Evolutionary conservation across 2,113 vertebrate genomes (phyloP), one percentile per base, ranked within the genome.

Genomic region (Aldabrachelys gigantea): DNA sequence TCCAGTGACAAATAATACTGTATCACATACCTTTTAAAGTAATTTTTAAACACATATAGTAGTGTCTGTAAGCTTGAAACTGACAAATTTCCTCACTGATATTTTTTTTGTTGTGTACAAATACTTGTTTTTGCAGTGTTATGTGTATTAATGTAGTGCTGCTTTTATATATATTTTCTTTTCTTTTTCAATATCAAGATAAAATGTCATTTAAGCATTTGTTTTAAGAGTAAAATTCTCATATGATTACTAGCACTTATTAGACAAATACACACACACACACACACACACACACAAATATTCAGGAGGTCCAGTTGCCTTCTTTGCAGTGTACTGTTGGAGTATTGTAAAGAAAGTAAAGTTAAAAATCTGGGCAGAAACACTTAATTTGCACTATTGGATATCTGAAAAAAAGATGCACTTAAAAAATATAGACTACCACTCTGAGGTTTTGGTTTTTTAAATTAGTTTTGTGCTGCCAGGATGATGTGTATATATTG

Each of bases 401-500:
- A 91, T 72, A 86, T 22, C 11, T 78, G 38, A 86, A 62, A 69
- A 72, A 72, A 31, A 41, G 50, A 59, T 44, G 4, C n/a, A 10
- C 10, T n/a, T n/a, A 8, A 79, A 84, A 59, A 22, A 62, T 87
- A 17, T 10, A 72, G 47, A 72, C 19, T n/a, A 38, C 47, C 56
- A 47, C 14, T 75, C 69, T 76, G 84, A 21, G 22, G 83, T 49
- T 49, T 49, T 49, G 65, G 35, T 31, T 78, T 76, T 44, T 19
- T 53, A 3, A 54, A 88, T 91, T 88, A 50, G 8, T 90, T 94
- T 89, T 17, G 7, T 86, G 9, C 47, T 3, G 0, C 78, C 0
- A 62, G 44, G 24, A 86, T 5, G 35, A 47, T 11, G 89, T 90
- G n/a, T 88, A 95, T 92, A 52, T 27, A 6, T 94, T 82, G 80